Evolutionary conservation across 64 coral and sea anemone species (phyloP), one percentile per base, ranked within the genome.

Genomic region (Trachythela sp.): DNA sequence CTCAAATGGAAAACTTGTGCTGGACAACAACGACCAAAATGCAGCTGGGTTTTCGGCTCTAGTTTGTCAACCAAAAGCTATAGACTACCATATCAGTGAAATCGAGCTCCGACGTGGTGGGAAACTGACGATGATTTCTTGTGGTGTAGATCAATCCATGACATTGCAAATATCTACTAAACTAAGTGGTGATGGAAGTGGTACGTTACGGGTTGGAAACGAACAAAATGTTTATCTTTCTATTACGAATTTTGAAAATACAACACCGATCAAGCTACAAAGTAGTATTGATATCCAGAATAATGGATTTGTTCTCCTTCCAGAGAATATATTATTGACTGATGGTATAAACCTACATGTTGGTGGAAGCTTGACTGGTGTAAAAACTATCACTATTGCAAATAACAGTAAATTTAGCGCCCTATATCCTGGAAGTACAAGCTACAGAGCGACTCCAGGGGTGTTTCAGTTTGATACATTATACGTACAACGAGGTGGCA

Each of bases 11-110:
- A 35, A 39, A 39, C 75, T 80, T 80, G 75, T 80, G 14, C 35
- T 80, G 75, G 37, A 80, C 37, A 80, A 80, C 37, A 39, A 80
- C 30, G 20, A 39, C 37, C 75, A 80, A 80, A 80, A 80, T 18
- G 13, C 56, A 64, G 75, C 33, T 35, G 75, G 75, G 2, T 37
- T 80, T 35, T 29, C 75, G 3, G 31, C 31, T 34, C 34, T 80
- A 8, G 75, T 80, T 37, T 80, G 75, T 80, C 75, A 80, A 80
- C 30, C 75, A 10, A 80, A 35, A 35, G 33, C 31, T 8, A 34
- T 80, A 13, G 75, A 80, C 37, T 80, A 80, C 75, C 30, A 37
- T 30, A 34, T 80, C 10, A 36, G 18, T 37, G 75, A 80, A 22
- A 39, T 80, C 34, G 75, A 80, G 34, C 8, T 80, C 33, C 75